Conservation (phyloP, 1,140 invertebrate species). For the Lutraria rhynchaena region DNA sequence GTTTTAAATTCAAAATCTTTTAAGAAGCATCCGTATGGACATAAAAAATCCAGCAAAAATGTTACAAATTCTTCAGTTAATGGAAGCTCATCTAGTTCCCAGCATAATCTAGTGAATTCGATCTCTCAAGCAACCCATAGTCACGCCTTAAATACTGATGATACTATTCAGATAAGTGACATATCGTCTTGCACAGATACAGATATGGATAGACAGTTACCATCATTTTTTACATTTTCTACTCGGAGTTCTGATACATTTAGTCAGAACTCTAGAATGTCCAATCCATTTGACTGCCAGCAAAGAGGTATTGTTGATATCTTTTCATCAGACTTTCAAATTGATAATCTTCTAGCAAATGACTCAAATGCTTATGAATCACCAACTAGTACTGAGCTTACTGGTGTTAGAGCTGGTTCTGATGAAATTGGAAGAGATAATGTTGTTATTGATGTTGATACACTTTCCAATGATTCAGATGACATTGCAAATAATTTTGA, state of each 20-base stretch:
- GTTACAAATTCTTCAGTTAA: background rate
- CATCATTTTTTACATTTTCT: slow-evolving; percentile 40
- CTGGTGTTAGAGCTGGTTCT: background rate
- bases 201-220: slow-evolving; percentile 17
- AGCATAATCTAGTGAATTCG: background rate
- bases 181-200: slow-evolving; percentile 42
- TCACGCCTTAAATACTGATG: background rate
- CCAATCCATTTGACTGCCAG: background rate
- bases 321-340: background rate
- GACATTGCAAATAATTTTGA: background rate
- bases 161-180: slow-evolving; percentile 46
- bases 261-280: background rate
- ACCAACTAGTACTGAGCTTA: slow-evolving; percentile 18
- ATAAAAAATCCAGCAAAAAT: slow-evolving; percentile 49
- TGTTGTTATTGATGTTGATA: slow-evolving; percentile 28
- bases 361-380: slow-evolving; percentile 7
- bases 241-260: background rate
- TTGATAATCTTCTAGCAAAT: background rate
- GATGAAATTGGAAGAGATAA: background rate
- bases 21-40: slow-evolving; percentile 57
- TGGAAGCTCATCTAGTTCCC: background rate
- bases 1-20: slow-evolving; percentile 31
- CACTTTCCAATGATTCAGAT: slow-evolving; percentile 29
- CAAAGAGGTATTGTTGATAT: background rate
- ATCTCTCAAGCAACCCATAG: background rate